A percentile compares a stretch with the other conserved stretches of the same genome.
Conservation (phyloP, 2,888 invertebrate genomes). For the Chymomyza fuscimana region DNA sequence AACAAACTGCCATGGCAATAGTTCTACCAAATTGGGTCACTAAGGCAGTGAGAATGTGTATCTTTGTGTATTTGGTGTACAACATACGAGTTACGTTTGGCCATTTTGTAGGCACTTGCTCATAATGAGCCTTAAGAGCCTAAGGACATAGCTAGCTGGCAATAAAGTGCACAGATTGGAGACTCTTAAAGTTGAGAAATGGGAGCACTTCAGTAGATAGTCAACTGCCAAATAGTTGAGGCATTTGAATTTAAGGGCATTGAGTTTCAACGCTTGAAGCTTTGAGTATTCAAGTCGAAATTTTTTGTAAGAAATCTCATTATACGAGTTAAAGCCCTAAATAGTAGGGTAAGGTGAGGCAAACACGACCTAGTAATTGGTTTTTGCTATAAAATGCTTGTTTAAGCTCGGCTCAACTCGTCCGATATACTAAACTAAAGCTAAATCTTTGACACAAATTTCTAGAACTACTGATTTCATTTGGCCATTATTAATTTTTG, state of each 20-base stretch:
- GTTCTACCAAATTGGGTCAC: conserved; percentile 51
- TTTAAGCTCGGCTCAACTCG: too few relatives aligned
- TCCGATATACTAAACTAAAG: too few relatives aligned
- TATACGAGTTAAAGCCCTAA: too few relatives aligned
- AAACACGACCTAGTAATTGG: too few relatives aligned
- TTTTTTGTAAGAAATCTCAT: too few relatives aligned
- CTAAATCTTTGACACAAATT: too few relatives aligned
- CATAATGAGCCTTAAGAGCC: conserved; percentile 21
- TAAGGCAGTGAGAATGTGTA: conserved; percentile 32
- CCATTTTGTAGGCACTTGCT: conserved; percentile 32
- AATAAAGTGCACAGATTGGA: neutral
- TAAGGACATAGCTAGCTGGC: neutral
- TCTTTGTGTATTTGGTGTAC: neutral
- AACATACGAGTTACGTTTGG: neutral
- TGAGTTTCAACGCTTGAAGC: neutral
- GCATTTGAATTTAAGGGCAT: neutral
- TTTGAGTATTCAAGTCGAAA: neutral
- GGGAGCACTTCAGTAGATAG: neutral
- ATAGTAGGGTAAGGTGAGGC: too few relatives aligned
- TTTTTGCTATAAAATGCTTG: too few relatives aligned
- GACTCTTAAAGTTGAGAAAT: neutral
- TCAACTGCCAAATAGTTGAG: neutral
- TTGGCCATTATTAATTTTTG: too few relatives aligned
- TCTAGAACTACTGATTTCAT: too few relatives aligned
- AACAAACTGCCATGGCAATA: conserved; percentile 16